These are phyloP conservation scores for Papilio elwesi DNA, from an alignment of 2,888 invertebrate genomes.

Conservation along the genomic window DNA sequence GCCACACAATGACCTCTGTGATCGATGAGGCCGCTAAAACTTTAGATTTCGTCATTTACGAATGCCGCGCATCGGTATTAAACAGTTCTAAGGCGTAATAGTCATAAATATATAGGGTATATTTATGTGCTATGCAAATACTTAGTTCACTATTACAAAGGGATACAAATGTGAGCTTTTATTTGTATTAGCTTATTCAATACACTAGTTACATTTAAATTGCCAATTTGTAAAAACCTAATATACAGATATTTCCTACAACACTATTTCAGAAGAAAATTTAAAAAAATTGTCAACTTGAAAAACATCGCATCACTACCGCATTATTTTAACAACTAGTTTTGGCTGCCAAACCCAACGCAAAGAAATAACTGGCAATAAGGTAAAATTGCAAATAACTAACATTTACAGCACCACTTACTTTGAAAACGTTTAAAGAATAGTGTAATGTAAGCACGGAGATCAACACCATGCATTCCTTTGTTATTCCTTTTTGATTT, in stretches of 20 bases:
- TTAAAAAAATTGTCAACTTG: too few relatives aligned
- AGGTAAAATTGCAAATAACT: not conserved
- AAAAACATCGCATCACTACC: too few relatives aligned
- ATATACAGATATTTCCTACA: too few relatives aligned
- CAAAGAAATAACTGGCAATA: too few relatives aligned
- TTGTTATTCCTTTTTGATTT: constrained; percentile 12
- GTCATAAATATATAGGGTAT: not conserved
- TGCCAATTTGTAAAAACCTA: too few relatives aligned
- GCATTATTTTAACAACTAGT: too few relatives aligned
- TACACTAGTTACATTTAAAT: too few relatives aligned
- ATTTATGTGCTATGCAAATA: not conserved
- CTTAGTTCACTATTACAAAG: too few relatives aligned
- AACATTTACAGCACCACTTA: not conserved
- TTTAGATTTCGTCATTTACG: constrained; percentile 25
- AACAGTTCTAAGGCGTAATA: not conserved
- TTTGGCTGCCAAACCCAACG: too few relatives aligned
- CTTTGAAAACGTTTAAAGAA: not conserved
- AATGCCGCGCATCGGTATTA: not conserved
- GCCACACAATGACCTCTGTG: constrained; percentile 26
- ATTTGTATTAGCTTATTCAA: too few relatives aligned
- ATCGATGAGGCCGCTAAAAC: constrained; percentile 11
- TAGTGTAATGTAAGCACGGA: not conserved
- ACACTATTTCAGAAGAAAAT: too few relatives aligned
- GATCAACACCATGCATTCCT: not conserved
- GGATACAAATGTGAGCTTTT: too few relatives aligned